A percentile compares a stretch with the other conserved stretches of the same genome.
phyloP scores from a whole-genome alignment of 2,797 vertebrate genomes.

The Pristis pectinata region DNA sequence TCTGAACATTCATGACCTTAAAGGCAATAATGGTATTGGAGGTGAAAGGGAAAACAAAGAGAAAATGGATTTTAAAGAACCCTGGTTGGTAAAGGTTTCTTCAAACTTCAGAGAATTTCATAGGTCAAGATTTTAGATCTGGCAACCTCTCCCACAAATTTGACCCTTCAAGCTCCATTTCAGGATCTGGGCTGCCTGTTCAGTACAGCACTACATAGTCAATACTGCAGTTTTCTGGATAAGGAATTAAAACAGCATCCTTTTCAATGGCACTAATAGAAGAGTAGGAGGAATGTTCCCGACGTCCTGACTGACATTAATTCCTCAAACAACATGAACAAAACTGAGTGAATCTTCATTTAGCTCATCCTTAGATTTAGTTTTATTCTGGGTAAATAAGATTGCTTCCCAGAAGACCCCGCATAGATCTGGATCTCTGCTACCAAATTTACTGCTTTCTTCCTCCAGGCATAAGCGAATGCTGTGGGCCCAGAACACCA shows the following conservation, averaged over 20 bases:
- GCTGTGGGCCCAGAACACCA: background rate
- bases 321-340: background rate
- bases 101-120: background rate
- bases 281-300: background rate
- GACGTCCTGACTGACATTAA: background rate
- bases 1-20: background rate
- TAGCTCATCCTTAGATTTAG: background rate
- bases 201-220: background rate
- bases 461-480: background rate
- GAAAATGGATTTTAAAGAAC: background rate
- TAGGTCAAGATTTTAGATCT: background rate
- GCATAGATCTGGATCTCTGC: background rate
- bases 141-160: background rate
- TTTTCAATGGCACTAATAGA: background rate
- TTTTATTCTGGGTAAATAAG: background rate
- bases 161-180: no score
- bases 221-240: background rate
- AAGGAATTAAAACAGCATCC: background rate
- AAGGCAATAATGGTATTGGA: background rate
- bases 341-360: background rate
- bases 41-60: background rate
- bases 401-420: background rate
- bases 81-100: background rate
- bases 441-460: background rate
- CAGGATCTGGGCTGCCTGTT: background rate